Percentiles rank a stretch among this genome's conserved stretches.
phyloP scores from a whole-genome alignment of 2,888 invertebrate species.

The Hanleya hanleyi region DNA sequence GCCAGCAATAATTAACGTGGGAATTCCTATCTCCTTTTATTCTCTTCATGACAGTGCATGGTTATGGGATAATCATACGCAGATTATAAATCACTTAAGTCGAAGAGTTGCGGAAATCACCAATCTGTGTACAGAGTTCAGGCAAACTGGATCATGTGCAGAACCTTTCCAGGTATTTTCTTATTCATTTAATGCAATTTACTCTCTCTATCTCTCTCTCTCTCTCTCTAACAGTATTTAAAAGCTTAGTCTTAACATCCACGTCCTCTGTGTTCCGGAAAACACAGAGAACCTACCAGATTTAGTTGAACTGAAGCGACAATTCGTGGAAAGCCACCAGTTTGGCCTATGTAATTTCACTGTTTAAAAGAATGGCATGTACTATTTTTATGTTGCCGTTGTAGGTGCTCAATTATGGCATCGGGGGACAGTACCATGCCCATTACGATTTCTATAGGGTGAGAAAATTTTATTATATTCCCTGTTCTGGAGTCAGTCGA shows the following conservation, averaged over 20 bases:
- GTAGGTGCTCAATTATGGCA: constrained; percentile 58
- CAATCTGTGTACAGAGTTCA: constrained; percentile 37
- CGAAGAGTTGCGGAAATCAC: constrained; percentile 39
- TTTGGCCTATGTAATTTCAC: too few species aligned
- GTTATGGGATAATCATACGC: constrained; percentile 14
- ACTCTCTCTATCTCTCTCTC: too few species aligned
- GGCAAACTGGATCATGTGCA: constrained; percentile 29
- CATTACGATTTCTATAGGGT: constrained; percentile 47
- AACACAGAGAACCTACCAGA: too few species aligned
- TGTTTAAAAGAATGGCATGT: background rate
- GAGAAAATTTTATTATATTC: too few species aligned
- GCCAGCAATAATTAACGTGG: too few species aligned
- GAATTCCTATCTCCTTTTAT: background rate
- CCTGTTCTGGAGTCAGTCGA: too few species aligned
- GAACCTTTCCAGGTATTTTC: constrained; percentile 44
- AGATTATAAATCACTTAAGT: constrained; percentile 19
- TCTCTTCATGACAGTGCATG: background rate
- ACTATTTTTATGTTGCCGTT: background rate
- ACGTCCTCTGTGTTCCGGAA: too few species aligned
- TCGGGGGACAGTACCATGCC: constrained; percentile 55
- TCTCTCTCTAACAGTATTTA: too few species aligned
- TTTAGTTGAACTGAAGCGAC: too few species aligned
- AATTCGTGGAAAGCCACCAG: too few species aligned
- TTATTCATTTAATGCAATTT: too few species aligned
- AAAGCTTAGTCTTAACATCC: too few species aligned